A percentile compares a stretch with the other conserved stretches of the same genome.
These are phyloP conservation scores for Eulimnadia texana DNA, from an alignment of 1,140 invertebrate genomes.

Conservation along the genomic window DNA sequence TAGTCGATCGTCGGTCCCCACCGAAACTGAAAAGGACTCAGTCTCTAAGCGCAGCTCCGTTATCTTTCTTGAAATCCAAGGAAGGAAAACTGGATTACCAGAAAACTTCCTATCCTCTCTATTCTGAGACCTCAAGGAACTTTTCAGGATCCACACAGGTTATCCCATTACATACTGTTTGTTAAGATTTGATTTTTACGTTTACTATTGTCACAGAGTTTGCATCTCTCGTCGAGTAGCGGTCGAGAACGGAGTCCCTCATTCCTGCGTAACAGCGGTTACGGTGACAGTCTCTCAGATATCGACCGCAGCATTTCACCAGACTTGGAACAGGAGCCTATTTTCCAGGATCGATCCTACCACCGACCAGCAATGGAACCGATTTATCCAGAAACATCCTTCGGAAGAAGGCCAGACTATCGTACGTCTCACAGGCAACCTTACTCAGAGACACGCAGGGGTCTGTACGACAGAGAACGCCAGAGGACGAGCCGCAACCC, in stretches of 20 bases:
- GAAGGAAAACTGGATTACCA: not conserved
- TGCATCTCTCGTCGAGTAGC: not conserved
- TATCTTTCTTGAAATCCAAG: not conserved
- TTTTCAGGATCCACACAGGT: constrained; percentile 5
- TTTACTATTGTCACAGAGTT: constrained; percentile 2
- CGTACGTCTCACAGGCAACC: too few species aligned
- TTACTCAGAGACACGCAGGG: not conserved
- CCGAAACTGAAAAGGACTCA: constrained; percentile 12
- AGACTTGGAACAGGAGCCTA: not conserved
- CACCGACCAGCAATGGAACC: not conserved
- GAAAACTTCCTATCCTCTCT: not conserved
- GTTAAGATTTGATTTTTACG: not conserved
- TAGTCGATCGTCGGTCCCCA: not conserved
- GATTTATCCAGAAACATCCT: not conserved
- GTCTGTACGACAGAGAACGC: not conserved
- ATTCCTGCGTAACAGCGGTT: not conserved
- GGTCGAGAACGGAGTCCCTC: not conserved
- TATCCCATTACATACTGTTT: not conserved
- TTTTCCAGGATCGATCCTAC: not conserved
- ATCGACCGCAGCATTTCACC: not conserved
- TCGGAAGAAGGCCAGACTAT: not conserved
- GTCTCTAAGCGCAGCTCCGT: constrained; percentile 3
- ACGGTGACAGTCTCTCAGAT: not conserved
- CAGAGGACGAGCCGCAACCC: not conserved
- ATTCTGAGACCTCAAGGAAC: not conserved